Evolutionary conservation across 2,113 vertebrate species (phyloP), one percentile per base, ranked within the genome.

Genomic region (Cranoglanis bouderius): DNA sequence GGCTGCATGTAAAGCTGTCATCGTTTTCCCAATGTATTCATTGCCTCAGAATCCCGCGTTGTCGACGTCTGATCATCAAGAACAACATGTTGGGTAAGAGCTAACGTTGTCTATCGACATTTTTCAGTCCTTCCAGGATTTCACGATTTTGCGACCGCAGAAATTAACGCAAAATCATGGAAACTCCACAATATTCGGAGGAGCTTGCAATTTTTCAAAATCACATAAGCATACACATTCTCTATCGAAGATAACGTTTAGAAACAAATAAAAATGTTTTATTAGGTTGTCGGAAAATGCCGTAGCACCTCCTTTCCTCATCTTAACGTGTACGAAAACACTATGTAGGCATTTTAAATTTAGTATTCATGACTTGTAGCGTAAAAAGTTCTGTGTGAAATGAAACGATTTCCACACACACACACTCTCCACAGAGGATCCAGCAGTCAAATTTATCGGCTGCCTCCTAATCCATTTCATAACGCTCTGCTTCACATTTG

Each of bases 371-470:
- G 32, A 46, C 77, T 32, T 7, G 5, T n/a, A n/a, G 24, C 43
- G 5, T 29, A 40, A 40, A 72, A 40, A 21, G 35, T 43, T 43
- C 21, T 26, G 72, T 0, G 40, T 75, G 72, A 75, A 75, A 75
- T 75, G 75, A 78, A 78, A 78, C 29, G 14, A 53, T 80, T 80
- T 80, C 75, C 77, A 51, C 14, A n/a, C 74, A 49, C 77, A 53
- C 14, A n/a, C 74, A 10, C 43, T 2, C 43, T 14, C 46, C 46
- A n/a, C 46, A 0, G 26, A 32, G 77, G 46, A 78, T 29, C 26
- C 6, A 1, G 14, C 24, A 80, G 77, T 80, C 77, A 51, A 51
- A 80, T 80, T 53, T 78, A 46, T 78, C 26, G 74, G 40, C 43
- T 49, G 43, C 46, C 21, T 46, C 21, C 74, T 51, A n/a, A 53